phyloP scores from a whole-genome alignment of 1,140 invertebrate genomes.

The Ceratitis capitata region DNA sequence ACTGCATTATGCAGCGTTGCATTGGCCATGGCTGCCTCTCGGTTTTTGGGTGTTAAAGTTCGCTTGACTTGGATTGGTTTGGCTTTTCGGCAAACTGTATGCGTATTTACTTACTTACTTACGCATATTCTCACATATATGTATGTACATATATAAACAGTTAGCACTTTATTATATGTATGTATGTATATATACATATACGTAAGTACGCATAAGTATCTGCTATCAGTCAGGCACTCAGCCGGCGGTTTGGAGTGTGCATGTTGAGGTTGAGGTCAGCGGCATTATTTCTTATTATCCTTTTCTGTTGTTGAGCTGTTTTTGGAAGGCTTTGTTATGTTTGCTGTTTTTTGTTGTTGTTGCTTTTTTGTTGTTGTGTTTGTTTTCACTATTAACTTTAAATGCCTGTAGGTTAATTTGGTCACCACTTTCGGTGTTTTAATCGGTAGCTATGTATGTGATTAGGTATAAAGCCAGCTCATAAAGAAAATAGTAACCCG shows the following conservation, averaged over 20 bases:
- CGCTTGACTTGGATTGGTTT: constrained; percentile 1
- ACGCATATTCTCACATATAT: neutral
- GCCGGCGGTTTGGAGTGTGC: neutral
- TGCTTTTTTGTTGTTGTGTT: neutral
- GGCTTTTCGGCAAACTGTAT: neutral
- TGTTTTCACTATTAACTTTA: neutral
- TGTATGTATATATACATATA: neutral
- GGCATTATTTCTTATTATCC: neutral
- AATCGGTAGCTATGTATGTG: neutral
- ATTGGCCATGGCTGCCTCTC: neutral
- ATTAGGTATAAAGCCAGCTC: neutral
- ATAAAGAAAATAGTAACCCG: neutral
- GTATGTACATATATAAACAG: neutral
- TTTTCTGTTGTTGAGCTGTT: neutral
- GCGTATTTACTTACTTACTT: neutral
- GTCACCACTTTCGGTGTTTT: neutral
- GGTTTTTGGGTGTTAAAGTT: constrained; percentile 7
- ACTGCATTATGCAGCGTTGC: neutral
- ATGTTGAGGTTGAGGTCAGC: neutral
- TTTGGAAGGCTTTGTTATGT: neutral
- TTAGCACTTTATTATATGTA: neutral
- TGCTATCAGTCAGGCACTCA: neutral
- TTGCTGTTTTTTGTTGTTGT: neutral
- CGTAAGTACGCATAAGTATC: neutral
- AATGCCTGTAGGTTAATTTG: neutral